A percentile compares a stretch with the other conserved stretches of the same genome.
Evolutionary conservation across 2,113 vertebrate species (phyloP).

Genomic region (Hemicordylus capensis): DNA sequence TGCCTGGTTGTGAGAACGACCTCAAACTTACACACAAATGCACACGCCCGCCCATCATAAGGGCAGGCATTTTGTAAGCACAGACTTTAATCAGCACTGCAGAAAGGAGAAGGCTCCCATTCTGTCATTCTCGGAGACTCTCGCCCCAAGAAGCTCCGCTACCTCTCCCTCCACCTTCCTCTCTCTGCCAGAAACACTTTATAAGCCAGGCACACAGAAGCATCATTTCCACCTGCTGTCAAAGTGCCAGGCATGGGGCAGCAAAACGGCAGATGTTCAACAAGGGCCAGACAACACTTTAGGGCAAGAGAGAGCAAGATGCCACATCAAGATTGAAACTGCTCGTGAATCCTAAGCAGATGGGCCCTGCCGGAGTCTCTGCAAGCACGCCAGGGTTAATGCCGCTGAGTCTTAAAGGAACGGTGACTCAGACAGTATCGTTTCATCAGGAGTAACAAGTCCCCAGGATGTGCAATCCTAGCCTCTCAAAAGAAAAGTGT

Average conservation of each 20-base stretch:
- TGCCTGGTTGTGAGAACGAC: no score
- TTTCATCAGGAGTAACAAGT: not conserved
- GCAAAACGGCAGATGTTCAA: conserved; percentile 9
- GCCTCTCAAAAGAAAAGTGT: not conserved
- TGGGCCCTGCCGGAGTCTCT: not conserved
- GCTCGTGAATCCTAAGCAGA: conserved; percentile 1
- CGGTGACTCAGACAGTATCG: not conserved
- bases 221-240: conserved; percentile 2
- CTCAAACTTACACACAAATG: no score
- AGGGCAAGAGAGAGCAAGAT: conserved; percentile 7
- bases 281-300: not conserved
- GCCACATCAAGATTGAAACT: not conserved
- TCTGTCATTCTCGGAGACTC: not conserved
- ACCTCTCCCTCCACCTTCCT: not conserved
- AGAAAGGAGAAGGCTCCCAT: not conserved
- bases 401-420: not conserved
- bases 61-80: not conserved
- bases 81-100: no score
- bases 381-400: not conserved
- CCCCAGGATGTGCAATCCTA: not conserved
- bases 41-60: not conserved
- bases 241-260: not conserved
- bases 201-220: not conserved
- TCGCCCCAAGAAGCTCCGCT: not conserved
- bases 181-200: not conserved